phyloP scores from a whole-genome alignment of 35 echinoderm and acorn worm genomes.

The Acanthaster planci region DNA sequence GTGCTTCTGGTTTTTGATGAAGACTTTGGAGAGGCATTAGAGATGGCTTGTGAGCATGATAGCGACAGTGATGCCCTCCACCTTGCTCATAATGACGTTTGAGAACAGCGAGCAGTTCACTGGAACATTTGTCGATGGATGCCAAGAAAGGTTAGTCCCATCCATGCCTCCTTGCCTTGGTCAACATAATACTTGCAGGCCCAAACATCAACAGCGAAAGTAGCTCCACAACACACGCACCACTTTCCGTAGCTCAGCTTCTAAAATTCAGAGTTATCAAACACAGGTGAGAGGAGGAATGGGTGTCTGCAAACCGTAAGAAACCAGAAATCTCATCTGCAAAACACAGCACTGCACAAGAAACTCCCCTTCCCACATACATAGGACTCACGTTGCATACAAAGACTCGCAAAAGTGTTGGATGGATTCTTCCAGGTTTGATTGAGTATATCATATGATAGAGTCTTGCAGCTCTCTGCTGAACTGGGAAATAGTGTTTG shows the following conservation, averaged over 20 bases:
- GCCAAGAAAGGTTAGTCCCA: slow-evolving; percentile 61
- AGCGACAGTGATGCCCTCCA: slow-evolving; percentile 61
- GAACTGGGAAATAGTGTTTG: too few relatives aligned
- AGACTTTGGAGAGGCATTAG: slow-evolving; percentile 52
- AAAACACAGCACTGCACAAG: too few relatives aligned
- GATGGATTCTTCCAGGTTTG: too few relatives aligned
- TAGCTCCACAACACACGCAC: too few relatives aligned
- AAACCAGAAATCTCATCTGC: too few relatives aligned
- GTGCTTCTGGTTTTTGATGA: slow-evolving; percentile 56
- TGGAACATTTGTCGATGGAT: slow-evolving; percentile 37
- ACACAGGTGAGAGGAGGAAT: too few relatives aligned
- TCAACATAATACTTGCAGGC: slow-evolving; percentile 61
- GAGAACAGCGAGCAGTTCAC: neutral
- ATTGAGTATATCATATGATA: too few relatives aligned
- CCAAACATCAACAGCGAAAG: too few relatives aligned
- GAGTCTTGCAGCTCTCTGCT: too few relatives aligned
- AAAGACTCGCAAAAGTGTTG: slow-evolving; percentile 38
- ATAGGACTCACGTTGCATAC: slow-evolving; percentile 34
- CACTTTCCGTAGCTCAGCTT: too few relatives aligned
- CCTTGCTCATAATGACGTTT: slow-evolving; percentile 57
- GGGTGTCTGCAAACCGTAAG: too few relatives aligned
- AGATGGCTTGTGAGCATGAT: slow-evolving; percentile 46
- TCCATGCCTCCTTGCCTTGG: slow-evolving; percentile 40
- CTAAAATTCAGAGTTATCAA: too few relatives aligned
- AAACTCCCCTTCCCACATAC: slow-evolving; percentile 23